Evolutionary conservation across 2,113 vertebrate species (phyloP).

Genomic region (Ornithorhynchus anatinus): DNA sequence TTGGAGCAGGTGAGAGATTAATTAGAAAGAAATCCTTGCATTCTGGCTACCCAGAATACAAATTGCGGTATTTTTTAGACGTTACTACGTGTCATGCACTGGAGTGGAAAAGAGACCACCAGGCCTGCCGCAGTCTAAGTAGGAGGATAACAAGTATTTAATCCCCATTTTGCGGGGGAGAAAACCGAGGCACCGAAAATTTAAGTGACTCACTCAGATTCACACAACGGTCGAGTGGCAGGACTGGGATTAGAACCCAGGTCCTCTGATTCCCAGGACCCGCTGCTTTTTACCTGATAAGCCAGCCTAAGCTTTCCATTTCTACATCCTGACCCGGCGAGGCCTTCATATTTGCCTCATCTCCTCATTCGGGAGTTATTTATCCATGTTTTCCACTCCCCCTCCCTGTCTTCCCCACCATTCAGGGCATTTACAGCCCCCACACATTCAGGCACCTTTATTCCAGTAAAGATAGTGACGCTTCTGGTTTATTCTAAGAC

Average conservation of each 20-base stretch:
- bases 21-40: no score
- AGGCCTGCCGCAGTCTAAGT: no score
- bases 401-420: conserved; percentile 9
- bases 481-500: conserved; percentile 45
- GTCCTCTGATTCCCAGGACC: conserved; percentile 8
- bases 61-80: no score
- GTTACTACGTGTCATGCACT: no score
- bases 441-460: conserved; percentile 32
- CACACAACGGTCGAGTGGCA: no score
- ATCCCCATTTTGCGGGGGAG: no score
- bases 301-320: neutral
- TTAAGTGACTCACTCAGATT: neutral
- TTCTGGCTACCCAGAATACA: no score
- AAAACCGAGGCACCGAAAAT: no score
- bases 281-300: conserved; percentile 17
- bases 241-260: no score
- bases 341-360: conserved; percentile 30
- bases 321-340: conserved; percentile 1
- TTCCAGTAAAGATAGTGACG: conserved; percentile 47
- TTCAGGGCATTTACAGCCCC: neutral
- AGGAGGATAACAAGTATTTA: no score
- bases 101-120: no score
- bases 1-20: no score
- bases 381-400: conserved; percentile 15
- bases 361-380: conserved; percentile 43